Evolutionary conservation across 92 coral and sea anemone genomes (phyloP), one percentile per base, ranked within the genome.

Genomic region (Palythoa heliodiscus): DNA sequence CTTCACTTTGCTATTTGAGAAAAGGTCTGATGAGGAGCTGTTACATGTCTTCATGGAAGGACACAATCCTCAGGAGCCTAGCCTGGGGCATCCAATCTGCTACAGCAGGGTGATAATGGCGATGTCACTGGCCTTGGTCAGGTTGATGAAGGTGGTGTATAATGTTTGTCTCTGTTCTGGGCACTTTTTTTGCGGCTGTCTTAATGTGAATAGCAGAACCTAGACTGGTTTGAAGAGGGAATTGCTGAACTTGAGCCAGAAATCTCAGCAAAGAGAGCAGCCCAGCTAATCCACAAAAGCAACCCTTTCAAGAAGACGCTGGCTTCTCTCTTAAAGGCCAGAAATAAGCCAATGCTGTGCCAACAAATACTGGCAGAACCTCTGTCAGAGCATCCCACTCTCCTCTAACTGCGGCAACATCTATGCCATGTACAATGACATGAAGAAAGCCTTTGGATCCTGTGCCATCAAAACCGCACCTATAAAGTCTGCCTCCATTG

Each of bases 351-450:
- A 75, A 71, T 48, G 72, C 73, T 55, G 82, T 1, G 74, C 84
- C 83, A 77, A 77, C 63, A 57, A 80, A 72, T 80, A 80, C 60
- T 71, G 75, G 75, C 86, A 38, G 78, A 38, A 75, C 29, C 24
- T 87, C 70, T 78, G 61, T 54, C 73, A n/a, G 5, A 5, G 76
- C 68, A 82, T 87, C 67, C 90, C 81, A 70, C 57, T 39, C 20
- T 69, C 90, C 8, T 80, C 82, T 38, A 75, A 80, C 86, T 69
- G 72, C 13, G 58, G 87, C 9, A 87, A 80, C 87, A 35, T 71
- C 71, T 50, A 24, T 1, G 81, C 12, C 25, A 87, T 81, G 75
- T 87, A 81, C 67, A 29, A 66, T 20, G 71, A 38, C 9, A 7
- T 66, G 12, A 66, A 66, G 12, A 8, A 66, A 24, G 71, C 86